phyloP scores from a whole-genome alignment of 92 coral and sea anemone genomes.

The Parazoanthus swiftii region DNA sequence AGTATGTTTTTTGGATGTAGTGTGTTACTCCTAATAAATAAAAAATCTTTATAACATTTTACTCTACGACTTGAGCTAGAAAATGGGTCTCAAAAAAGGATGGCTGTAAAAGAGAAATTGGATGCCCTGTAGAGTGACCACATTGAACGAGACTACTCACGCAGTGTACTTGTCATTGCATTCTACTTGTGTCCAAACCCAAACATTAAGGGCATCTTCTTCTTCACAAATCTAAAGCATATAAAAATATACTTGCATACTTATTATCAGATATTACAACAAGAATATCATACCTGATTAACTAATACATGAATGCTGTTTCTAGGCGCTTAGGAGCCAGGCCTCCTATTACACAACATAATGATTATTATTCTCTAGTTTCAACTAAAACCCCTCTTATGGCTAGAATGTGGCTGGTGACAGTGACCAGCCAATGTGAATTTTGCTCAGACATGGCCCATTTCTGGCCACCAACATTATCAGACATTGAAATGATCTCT shows the following conservation, averaged over 20 bases:
- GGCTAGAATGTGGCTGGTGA: too few species aligned
- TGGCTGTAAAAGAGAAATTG: not conserved
- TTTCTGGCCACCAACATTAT: too few species aligned
- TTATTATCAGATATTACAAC: not conserved
- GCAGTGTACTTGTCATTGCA: slow-evolving; percentile 89
- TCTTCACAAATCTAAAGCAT: slow-evolving; percentile 78
- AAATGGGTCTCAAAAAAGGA: too few species aligned
- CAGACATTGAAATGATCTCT: too few species aligned
- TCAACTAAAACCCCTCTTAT: not conserved
- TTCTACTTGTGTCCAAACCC: slow-evolving; percentile 87
- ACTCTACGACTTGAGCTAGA: not conserved
- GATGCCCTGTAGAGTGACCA: not conserved
- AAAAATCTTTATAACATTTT: too few species aligned
- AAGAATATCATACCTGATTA: not conserved
- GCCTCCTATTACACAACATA: too few species aligned
- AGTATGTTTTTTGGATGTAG: too few species aligned
- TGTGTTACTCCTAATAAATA: too few species aligned
- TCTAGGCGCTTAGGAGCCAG: too few species aligned
- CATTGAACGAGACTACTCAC: slow-evolving; percentile 44
- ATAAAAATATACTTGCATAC: not conserved
- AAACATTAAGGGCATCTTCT: slow-evolving; percentile 87
- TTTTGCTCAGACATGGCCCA: too few species aligned
- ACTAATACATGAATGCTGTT: not conserved
- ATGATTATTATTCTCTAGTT: not conserved
- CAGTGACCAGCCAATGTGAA: too few species aligned